These are phyloP conservation scores for Hemiscyllium ocellatum DNA, from an alignment of 2,113 vertebrate species.

Conservation along the genomic window DNA sequence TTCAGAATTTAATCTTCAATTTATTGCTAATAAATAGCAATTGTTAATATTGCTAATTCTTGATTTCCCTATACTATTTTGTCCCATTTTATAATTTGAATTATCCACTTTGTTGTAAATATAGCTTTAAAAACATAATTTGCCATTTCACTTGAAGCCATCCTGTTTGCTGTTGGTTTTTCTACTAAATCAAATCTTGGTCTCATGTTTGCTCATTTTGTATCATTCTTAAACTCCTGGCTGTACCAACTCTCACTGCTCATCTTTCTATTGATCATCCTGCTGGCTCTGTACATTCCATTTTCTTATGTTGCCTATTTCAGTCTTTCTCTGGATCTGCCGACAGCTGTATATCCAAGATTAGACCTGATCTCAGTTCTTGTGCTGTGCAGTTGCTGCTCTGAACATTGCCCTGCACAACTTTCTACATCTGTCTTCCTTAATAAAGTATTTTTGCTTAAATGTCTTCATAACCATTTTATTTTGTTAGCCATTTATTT, in stretches of 20 bases:
- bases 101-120: neutral
- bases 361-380: neutral
- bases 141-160: neutral
- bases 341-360: neutral
- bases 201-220: neutral
- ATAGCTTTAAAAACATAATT: neutral
- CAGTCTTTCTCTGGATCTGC: neutral
- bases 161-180: neutral
- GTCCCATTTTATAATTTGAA: neutral
- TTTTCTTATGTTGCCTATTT: neutral
- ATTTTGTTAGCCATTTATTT: neutral
- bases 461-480: neutral
- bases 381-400: neutral
- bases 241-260: neutral
- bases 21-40: too few species aligned
- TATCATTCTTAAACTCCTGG: too few species aligned
- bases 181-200: neutral
- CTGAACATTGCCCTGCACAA: neutral
- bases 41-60: neutral
- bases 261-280: neutral
- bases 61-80: neutral
- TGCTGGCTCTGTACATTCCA: neutral
- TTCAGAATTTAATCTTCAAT: neutral
- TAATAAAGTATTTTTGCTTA: neutral
- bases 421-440: neutral